phyloP scores from a whole-genome alignment of 2,797 vertebrate species.

The Liasis olivaceus region DNA sequence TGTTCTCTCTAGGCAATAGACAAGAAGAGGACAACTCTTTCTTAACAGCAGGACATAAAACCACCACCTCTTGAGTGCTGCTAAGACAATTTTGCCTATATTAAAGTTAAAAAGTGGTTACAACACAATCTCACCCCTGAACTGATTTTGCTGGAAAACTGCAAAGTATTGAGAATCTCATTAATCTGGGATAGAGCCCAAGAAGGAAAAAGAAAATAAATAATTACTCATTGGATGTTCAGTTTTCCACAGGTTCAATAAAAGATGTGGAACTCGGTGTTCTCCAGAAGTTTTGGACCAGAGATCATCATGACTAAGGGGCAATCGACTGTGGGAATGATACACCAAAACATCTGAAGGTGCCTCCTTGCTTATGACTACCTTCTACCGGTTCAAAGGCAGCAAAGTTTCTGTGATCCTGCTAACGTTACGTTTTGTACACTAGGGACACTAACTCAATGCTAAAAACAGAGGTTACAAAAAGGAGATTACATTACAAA shows the following conservation, averaged over 20 bases:
- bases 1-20: slow-evolving; percentile 16
- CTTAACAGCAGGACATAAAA: not conserved
- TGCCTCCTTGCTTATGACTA: no score
- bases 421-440: slow-evolving; percentile 25
- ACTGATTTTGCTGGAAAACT: not conserved
- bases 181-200: slow-evolving; percentile 5
- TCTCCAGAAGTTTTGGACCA: no score
- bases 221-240: no score
- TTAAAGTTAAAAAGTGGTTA: no score
- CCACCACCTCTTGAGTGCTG: not conserved
- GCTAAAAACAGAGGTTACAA: slow-evolving; percentile 37
- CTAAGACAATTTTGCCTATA: slow-evolving; percentile 1
- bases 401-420: not conserved
- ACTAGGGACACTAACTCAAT: slow-evolving; percentile 37
- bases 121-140: not conserved
- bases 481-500: slow-evolving; percentile 13
- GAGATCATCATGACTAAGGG: no score
- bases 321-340: no score
- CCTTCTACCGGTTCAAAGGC: not conserved
- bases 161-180: not conserved
- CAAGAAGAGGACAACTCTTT: not conserved
- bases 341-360: no score
- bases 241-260: no score
- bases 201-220: not conserved
- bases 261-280: no score